A percentile compares a stretch with the other conserved stretches of the same genome.
These are phyloP conservation scores for Muscicapa comitata DNA, from an alignment of 2,797 vertebrate species.

Conservation along the genomic window DNA sequence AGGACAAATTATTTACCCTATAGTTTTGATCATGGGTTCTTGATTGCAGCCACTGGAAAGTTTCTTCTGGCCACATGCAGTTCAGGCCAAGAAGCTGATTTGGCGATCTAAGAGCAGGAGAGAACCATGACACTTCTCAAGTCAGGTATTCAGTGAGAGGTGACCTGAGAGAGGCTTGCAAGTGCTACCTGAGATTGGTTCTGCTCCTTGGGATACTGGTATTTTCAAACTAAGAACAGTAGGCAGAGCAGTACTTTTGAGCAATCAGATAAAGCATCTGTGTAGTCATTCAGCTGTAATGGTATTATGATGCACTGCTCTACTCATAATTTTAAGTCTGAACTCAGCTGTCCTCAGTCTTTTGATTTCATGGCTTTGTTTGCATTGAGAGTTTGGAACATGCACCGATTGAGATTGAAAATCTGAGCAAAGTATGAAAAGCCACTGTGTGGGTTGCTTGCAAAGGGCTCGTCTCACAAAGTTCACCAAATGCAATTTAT, in stretches of 20 bases:
- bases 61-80: background rate
- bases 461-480: background rate
- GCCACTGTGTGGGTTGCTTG: background rate
- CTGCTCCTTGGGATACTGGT: background rate
- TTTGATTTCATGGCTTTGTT: background rate
- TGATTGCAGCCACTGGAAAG: background rate
- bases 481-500: background rate
- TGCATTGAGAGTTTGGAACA: background rate
- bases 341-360: background rate
- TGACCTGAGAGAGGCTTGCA: background rate
- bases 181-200: background rate
- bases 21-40: background rate
- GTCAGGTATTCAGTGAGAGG: background rate
- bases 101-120: background rate
- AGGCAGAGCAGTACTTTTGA: background rate
- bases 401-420: rapidly evolving
- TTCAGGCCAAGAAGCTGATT: background rate
- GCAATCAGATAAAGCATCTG: background rate
- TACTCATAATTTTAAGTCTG: background rate
- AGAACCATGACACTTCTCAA: background rate
- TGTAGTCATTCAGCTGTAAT: background rate
- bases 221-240: background rate
- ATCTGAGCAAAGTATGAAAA: background rate
- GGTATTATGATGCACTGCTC: background rate
- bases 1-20: background rate